Percentiles rank a stretch among this genome's conserved stretches.
Evolutionary conservation across 2,888 invertebrate genomes (phyloP).

Genomic region (Sericinus montela): DNA sequence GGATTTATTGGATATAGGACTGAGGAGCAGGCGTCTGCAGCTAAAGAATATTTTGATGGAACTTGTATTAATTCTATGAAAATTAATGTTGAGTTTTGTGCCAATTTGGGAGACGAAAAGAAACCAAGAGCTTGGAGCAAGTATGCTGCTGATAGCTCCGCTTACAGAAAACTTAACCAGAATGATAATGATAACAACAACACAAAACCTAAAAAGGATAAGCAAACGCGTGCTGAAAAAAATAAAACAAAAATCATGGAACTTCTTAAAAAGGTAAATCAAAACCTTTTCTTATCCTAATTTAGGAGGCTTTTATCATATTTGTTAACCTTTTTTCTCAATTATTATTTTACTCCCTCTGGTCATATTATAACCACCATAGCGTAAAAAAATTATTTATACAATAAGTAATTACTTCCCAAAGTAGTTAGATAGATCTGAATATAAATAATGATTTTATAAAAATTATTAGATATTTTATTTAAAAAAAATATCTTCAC

Average conservation of each 20-base stretch:
- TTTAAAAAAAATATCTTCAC: too few species aligned
- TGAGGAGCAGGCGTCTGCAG: constrained; percentile 87
- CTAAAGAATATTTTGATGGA: constrained; percentile 89
- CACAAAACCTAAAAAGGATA: constrained; percentile 48
- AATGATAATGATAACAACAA: constrained; percentile 41
- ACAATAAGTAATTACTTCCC: too few species aligned
- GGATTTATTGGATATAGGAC: constrained; percentile 94
- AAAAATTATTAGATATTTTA: too few species aligned
- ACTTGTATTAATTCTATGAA: constrained; percentile 90
- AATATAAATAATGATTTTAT: too few species aligned
- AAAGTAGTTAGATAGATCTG: too few species aligned
- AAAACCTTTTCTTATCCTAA: too few species aligned
- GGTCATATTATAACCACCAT: too few species aligned
- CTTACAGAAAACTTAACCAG: constrained; percentile 76
- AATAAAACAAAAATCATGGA: constrained; percentile 81
- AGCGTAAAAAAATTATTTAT: too few species aligned
- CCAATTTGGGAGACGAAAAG: constrained; percentile 81
- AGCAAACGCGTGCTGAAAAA: constrained; percentile 49
- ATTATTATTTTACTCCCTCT: too few species aligned
- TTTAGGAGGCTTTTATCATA: too few species aligned
- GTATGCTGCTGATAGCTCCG: constrained; percentile 88
- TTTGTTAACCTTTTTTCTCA: too few species aligned
- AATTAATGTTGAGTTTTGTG: constrained; percentile 88
- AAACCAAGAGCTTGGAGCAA: constrained; percentile 97
- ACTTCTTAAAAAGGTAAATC: constrained; percentile 82